Evolutionary conservation across 2,797 vertebrate genomes (phyloP).

Genomic region (Heteromormyrus szaboi): DNA sequence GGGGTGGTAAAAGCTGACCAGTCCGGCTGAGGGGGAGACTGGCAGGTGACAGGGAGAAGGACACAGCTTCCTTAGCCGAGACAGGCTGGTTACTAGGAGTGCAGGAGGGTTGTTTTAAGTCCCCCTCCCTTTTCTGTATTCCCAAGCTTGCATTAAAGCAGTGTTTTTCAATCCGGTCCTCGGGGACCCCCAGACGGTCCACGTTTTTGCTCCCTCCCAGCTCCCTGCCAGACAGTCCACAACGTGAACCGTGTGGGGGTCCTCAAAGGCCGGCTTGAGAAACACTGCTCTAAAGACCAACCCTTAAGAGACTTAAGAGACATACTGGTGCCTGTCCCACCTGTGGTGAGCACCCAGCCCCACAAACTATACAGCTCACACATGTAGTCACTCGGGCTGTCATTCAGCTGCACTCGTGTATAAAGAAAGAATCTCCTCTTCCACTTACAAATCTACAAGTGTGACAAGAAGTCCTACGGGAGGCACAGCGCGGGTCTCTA

Average conservation of each 20-base stretch:
- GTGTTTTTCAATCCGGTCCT: neutral
- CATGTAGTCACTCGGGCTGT: neutral
- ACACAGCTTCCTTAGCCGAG: neutral
- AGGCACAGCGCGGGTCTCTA: neutral
- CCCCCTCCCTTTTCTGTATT: neutral
- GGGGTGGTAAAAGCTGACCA: neutral
- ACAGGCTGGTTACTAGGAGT: neutral
- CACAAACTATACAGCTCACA: neutral
- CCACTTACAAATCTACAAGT: slow-evolving; percentile 8
- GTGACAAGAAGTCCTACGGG: slow-evolving; percentile 5
- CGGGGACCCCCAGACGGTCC: neutral
- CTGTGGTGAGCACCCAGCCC: neutral
- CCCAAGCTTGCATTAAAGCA: neutral
- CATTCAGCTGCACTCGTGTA: neutral
- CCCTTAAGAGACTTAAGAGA: neutral
- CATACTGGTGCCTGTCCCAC: neutral
- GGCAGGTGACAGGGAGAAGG: neutral
- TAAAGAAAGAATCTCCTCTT: slow-evolving; percentile 6
- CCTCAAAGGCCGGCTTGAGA: neutral
- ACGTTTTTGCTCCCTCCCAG: neutral
- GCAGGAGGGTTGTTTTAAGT: neutral
- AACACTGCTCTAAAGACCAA: neutral
- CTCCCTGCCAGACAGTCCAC: neutral
- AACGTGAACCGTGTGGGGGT: neutral
- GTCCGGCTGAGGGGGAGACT: neutral